Conservation (phyloP, 2,113 vertebrate species). For the Morone saxatilis region DNA sequence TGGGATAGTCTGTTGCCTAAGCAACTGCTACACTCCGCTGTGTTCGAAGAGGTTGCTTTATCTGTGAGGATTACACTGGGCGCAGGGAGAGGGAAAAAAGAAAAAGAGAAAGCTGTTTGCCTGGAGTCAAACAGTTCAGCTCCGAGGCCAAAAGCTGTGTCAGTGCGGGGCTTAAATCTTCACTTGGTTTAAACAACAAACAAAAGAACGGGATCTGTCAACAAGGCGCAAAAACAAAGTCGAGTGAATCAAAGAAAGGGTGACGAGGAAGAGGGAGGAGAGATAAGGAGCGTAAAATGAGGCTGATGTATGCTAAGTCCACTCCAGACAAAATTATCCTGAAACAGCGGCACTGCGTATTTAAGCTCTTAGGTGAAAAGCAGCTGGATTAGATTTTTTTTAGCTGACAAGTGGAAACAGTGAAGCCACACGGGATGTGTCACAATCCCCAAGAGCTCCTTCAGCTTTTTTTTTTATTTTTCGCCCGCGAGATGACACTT, state of each 20-base stretch:
- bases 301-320: slow-evolving; percentile 76
- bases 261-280: slow-evolving; percentile 52
- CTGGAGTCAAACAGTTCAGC: slow-evolving; percentile 72
- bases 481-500: slow-evolving; percentile 50
- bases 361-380: slow-evolving; percentile 69
- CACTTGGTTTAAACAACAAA: slow-evolving; percentile 70
- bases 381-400: slow-evolving; percentile 66
- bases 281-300: slow-evolving; percentile 70
- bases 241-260: slow-evolving; percentile 63
- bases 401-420: slow-evolving; percentile 64
- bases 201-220: slow-evolving; percentile 71
- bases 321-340: slow-evolving; percentile 70
- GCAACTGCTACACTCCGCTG: slow-evolving; percentile 76
- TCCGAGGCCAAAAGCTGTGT: slow-evolving; percentile 71
- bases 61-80: slow-evolving; percentile 76
- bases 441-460: slow-evolving; percentile 52
- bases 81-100: neutral
- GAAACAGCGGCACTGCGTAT: slow-evolving; percentile 42
- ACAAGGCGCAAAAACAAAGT: slow-evolving; percentile 65
- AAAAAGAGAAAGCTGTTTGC: slow-evolving; percentile 49
- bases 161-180: slow-evolving; percentile 70
- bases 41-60: slow-evolving; percentile 74
- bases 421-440: slow-evolving; percentile 62
- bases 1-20: slow-evolving; percentile 77
- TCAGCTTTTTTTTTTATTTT: neutral